Base-by-base conservation (phyloP, 2,113 vertebrate genomes). In the Hyperopisus bebe region DNA sequence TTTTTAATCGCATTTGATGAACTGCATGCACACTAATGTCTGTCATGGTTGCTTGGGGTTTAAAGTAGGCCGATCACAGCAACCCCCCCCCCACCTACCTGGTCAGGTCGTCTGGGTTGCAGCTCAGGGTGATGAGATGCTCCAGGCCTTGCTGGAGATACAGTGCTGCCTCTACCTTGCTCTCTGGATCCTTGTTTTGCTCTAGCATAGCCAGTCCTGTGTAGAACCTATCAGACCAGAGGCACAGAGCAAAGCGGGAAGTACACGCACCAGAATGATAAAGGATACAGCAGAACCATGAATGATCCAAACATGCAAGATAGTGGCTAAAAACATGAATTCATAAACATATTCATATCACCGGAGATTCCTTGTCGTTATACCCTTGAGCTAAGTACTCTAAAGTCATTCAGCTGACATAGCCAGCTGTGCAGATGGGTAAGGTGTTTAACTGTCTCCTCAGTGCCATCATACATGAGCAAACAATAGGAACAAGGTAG, bases 141-240 rank as follows among this genome's bases (percentile, higher is more conserved):
- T 95, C 95, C 90, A 96, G 91, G 62, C 95, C 95, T 88, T 95
- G 95, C 35, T 95, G 95, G 80, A 96, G 92, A 90, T 94, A 95
- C 82, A 93, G 88, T 88, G 92, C 89, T 17, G 93, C 94, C 90
- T 94, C 93, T 89, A 92, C 93, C 90, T 92, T 92, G 10, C 90
- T 90, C 88, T 90, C 91, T 1, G 92, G 91, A 53, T 87, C 89
- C 89, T 91, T 92, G 27, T 94, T 92, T 91, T 94, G 94, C 90
- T 94, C 91, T 90, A 95, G 89, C 89, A 94, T 88, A 92, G 93
- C 94, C 90, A 95, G 77, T 1, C 94, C 94, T 3, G 93, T 92
- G 86, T 95, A 95, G 91, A 95, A 95, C 89, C 95, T 95, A 91
- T 80, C 19, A 46, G 42, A 39, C 90, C 83, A 85, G 31, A 89